Evolutionary conservation across 1,140 invertebrate species (phyloP).

Genomic region (Lepeophtheirus salmonis): DNA sequence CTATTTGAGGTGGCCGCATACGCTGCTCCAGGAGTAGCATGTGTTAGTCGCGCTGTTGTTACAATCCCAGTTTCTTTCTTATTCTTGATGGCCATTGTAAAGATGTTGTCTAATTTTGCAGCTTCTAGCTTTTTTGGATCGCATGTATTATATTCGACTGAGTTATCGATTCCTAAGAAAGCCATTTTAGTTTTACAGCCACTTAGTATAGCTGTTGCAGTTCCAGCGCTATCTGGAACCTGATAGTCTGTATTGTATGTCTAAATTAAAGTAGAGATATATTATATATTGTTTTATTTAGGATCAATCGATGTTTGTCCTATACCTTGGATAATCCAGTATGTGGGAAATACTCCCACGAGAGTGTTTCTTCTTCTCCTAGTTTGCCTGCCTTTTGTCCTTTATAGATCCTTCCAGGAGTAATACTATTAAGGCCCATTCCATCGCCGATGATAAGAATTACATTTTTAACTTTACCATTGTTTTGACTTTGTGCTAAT

Average conservation of each 20-base stretch:
- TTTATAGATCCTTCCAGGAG: constrained; percentile 21
- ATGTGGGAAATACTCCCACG: constrained; percentile 64
- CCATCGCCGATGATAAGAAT: constrained; percentile 20
- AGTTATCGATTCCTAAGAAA: constrained; percentile 45
- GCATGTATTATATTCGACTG: constrained; percentile 49
- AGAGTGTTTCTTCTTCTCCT: constrained; percentile 45
- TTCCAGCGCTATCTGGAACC: constrained; percentile 70
- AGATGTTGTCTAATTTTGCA: constrained; percentile 39
- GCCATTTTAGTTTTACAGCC: constrained; percentile 46
- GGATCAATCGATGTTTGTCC: no score
- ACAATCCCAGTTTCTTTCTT: constrained; percentile 67
- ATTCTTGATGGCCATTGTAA: constrained; percentile 44
- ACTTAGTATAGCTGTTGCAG: constrained; percentile 63
- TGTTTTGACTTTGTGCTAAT: constrained; percentile 8
- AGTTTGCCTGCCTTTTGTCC: constrained; percentile 19
- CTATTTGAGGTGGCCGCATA: constrained; percentile 53
- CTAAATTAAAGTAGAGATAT: constrained; percentile 34
- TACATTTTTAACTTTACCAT: constrained; percentile 13
- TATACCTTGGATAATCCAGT: constrained; percentile 66
- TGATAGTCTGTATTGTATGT: constrained; percentile 71
- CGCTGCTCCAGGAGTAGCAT: constrained; percentile 69
- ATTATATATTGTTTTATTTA: no score
- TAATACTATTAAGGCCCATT: constrained; percentile 21
- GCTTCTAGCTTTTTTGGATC: constrained; percentile 44
- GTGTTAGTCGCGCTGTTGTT: constrained; percentile 71